Evolutionary conservation across 2,888 invertebrate genomes (phyloP).

Genomic region (Lypha dubia): DNA sequence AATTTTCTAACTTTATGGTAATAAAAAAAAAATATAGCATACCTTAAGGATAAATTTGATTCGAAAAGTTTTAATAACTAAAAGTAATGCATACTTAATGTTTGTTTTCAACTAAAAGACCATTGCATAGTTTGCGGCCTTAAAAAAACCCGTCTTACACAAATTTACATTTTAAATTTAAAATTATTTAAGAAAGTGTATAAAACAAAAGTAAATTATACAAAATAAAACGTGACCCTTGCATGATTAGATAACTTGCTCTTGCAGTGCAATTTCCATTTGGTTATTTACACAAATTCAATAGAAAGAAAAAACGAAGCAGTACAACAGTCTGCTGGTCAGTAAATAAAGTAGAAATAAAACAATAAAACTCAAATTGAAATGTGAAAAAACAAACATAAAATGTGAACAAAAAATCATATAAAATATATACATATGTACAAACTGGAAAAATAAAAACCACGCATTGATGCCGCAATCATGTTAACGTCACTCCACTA

Average conservation of each 20-base stretch:
- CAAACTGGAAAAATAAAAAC: conserved; percentile 16
- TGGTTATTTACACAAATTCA: conserved; percentile 25
- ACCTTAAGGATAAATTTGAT: conserved; percentile 37
- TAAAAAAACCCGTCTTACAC: not conserved
- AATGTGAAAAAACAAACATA: conserved; percentile 61
- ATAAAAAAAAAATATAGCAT: conserved; percentile 24
- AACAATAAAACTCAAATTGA: conserved; percentile 42
- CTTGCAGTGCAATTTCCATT: conserved; percentile 37
- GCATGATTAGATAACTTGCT: conserved; percentile 61
- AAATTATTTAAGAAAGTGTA: conserved; percentile 1
- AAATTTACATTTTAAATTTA: not conserved
- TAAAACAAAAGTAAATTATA: conserved; percentile 50
- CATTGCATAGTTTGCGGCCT: conserved; percentile 18
- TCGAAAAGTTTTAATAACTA: conserved; percentile 11
- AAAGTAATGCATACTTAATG: conserved; percentile 41
- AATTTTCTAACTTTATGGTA: not conserved
- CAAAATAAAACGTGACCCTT: conserved; percentile 61
- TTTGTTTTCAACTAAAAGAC: conserved; percentile 4
- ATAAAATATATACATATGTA: conserved; percentile 20
- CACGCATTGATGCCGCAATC: conserved; percentile 51
- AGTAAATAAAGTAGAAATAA: conserved; percentile 40
- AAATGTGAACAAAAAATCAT: not conserved
- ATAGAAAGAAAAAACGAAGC: conserved; percentile 4
- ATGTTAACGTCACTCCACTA: conserved; percentile 55
- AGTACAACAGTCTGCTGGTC: conserved; percentile 53